phyloP scores from a whole-genome alignment of 2,113 vertebrate genomes.

The Cairina moschata region DNA sequence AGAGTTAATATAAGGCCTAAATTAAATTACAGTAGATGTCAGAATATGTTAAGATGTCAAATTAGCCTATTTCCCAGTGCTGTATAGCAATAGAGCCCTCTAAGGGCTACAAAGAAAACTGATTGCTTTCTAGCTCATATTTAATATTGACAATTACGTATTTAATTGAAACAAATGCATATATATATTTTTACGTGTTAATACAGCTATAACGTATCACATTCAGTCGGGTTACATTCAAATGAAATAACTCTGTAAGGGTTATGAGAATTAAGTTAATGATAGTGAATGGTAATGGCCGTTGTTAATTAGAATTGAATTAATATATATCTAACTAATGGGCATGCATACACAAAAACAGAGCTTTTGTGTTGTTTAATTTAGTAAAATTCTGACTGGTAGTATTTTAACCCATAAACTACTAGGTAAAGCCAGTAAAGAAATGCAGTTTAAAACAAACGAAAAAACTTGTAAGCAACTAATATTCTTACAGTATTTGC shows the following conservation, averaged over 20 bases:
- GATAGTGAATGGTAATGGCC: not conserved
- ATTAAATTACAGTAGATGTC: slow-evolving; percentile 48
- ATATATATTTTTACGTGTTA: not conserved
- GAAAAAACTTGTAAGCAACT: not conserved
- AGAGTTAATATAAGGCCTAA: slow-evolving; percentile 3
- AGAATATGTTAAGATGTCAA: not conserved
- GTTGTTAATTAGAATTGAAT: not conserved
- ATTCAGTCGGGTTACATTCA: not conserved
- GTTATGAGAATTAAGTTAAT: not conserved
- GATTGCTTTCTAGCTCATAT: not conserved
- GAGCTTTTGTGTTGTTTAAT: not conserved
- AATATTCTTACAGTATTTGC: not conserved
- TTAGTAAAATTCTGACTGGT: not conserved
- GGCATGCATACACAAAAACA: not conserved
- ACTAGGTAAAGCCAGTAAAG: not conserved
- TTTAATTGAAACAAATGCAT: not conserved
- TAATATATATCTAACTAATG: not conserved
- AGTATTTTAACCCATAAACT: not conserved
- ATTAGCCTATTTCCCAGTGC: not conserved
- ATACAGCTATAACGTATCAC: not conserved
- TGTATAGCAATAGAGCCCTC: slow-evolving; percentile 50
- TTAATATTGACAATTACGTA: not conserved
- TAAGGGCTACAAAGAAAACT: slow-evolving; percentile 38
- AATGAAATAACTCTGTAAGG: not conserved
- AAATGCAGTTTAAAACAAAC: not conserved